Percentiles rank a stretch among this genome's conserved stretches.
These are phyloP conservation scores for Sarotherodon lohbergeri DNA, from an alignment of 2,113 vertebrate genomes.

Conservation along the genomic window DNA sequence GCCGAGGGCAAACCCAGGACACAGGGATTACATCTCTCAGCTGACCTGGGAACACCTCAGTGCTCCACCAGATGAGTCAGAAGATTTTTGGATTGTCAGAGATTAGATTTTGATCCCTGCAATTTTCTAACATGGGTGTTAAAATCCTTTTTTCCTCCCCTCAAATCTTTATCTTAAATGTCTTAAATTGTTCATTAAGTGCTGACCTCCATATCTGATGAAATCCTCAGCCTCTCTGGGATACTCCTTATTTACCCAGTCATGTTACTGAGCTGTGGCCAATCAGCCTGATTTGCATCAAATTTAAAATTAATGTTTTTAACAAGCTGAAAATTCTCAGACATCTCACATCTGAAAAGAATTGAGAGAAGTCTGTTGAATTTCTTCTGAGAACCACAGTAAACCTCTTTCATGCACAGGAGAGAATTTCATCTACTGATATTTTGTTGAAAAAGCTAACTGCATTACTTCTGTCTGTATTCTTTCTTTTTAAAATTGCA, in stretches of 20 bases:
- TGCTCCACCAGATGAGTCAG: background rate
- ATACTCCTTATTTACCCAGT: background rate
- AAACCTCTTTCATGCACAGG: background rate
- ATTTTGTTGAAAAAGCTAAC: background rate
- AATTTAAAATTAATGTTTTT: background rate
- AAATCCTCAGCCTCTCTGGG: background rate
- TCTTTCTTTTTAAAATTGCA: background rate
- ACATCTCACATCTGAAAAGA: background rate
- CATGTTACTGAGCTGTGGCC: background rate
- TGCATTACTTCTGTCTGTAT: background rate
- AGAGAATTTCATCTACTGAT: background rate
- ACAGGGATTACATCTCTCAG: background rate
- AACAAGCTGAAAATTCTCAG: background rate
- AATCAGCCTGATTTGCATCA: background rate
- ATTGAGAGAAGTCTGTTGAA: background rate
- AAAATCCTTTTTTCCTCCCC: accelerated
- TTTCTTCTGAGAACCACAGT: background rate
- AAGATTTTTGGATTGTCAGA: background rate
- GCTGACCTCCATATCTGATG: background rate
- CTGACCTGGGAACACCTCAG: background rate
- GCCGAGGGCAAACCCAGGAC: background rate
- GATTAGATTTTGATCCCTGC: background rate
- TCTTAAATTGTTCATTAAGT: background rate
- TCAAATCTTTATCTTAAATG: background rate
- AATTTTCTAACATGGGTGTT: background rate